Percentiles rank a stretch among this genome's conserved stretches.
Conservation (phyloP, 2,888 invertebrate species). For the Hipparchia semele region DNA sequence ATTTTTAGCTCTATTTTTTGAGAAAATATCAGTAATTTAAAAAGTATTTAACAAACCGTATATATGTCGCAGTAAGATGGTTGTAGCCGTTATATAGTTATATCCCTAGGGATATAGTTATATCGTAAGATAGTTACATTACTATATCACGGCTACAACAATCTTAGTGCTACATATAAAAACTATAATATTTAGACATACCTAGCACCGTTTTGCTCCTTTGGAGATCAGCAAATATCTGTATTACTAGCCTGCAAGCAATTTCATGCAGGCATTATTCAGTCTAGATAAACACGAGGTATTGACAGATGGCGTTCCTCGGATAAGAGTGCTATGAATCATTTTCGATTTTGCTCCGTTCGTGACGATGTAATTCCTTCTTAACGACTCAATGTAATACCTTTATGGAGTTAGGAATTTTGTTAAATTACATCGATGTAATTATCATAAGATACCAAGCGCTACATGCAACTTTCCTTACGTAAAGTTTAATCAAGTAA, state of each 20-base stretch:
- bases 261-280: constrained; percentile 23
- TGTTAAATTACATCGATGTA: neutral
- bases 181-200: too few species aligned
- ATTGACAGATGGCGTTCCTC: constrained; percentile 38
- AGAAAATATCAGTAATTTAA: too few species aligned
- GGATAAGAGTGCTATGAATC: constrained; percentile 40
- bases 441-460: too few species aligned
- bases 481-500: too few species aligned
- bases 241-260: constrained; percentile 17
- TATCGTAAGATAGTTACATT: too few species aligned
- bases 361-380: constrained; percentile 40
- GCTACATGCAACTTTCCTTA: too few species aligned
- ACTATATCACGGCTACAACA: too few species aligned
- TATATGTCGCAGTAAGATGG: neutral
- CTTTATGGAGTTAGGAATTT: constrained; percentile 12
- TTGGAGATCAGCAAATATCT: neutral
- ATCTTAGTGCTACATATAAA: too few species aligned
- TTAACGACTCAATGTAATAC: constrained; percentile 32
- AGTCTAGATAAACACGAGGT: constrained; percentile 36
- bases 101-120: too few species aligned
- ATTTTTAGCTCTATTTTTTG: too few species aligned
- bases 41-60: neutral
- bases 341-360: constrained; percentile 34
- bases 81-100: too few species aligned
- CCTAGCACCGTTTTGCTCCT: neutral